Evolutionary conservation across 2,113 vertebrate species (phyloP), one percentile per base, ranked within the genome.

Genomic region (Tauraco erythrolophus): DNA sequence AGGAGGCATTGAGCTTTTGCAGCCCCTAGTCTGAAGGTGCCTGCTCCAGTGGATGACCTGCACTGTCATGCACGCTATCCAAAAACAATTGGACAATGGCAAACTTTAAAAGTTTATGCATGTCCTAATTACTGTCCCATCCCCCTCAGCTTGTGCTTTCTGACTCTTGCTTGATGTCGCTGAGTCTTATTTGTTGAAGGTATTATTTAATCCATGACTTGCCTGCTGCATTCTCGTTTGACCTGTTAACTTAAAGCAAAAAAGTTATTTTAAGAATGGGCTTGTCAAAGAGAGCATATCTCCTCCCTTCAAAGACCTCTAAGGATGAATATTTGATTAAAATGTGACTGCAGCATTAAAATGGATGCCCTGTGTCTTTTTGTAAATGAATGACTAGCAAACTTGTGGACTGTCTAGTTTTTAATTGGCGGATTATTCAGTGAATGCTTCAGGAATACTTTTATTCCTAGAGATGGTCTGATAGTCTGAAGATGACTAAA

Each of bases 1-100:
- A 96, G 93, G 92, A 95, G 92, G 81, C 95, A 93, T 68, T 96
- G 97, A 97, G 94, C 81, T 96, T 96, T 96, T 97, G 94, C 94
- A 95, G 85, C 84, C 90, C 87, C 94, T 96, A 87, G 92, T 94
- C 92, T 96, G 97, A 96, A 97, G 92, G 91, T 88, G 84, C 89
- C 87, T 90, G 91, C 80, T 94, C 89, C 94, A 94, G 81, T 83
- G 78, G 94, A 86, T 96, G 95, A 94, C 92, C 92, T 80, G 81
- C 78, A 0, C 86, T 97, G 92, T 95, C 88, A 92, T 85, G 69
- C 92, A 89, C 64, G 14, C 84, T 94, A 82, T 64, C 71, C 78
- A 84, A 96, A 92, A 95, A 4, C 69, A 89, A 65, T 61, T 95
- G 76, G 89, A 92, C 94, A 96, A 30, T 96, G 64, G 90, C 96